Percentiles rank a stretch among this genome's conserved stretches.
These are phyloP conservation scores for Pteropus rufus DNA, from an alignment of 2,797 vertebrate genomes.

Conservation along the genomic window DNA sequence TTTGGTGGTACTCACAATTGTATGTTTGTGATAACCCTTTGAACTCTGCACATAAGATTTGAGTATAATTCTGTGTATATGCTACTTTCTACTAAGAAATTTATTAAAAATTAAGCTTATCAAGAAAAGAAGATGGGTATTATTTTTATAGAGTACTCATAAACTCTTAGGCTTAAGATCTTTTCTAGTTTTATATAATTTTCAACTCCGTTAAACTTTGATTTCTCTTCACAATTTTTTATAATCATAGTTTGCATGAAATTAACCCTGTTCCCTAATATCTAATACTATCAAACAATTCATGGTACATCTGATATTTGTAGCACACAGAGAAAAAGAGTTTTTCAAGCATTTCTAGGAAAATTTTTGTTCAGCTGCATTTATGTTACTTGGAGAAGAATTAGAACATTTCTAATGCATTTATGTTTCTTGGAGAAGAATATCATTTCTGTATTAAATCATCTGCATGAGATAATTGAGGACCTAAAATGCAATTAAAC, in stretches of 20 bases:
- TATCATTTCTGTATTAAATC: slow-evolving; percentile 26
- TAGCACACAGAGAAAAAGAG: neutral
- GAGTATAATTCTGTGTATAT: neutral
- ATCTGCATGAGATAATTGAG: slow-evolving; percentile 24
- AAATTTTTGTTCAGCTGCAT: neutral
- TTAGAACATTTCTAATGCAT: neutral
- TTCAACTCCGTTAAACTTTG: neutral
- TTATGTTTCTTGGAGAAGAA: slow-evolving; percentile 24
- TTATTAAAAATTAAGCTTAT: neutral
- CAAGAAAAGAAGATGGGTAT: neutral
- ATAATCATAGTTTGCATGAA: neutral
- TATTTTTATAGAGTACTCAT: neutral
- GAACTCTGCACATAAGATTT: neutral
- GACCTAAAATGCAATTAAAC: neutral
- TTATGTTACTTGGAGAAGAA: slow-evolving; percentile 21
- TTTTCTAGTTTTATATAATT: neutral
- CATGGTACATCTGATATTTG: neutral
- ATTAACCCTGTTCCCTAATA: neutral
- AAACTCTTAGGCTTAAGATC: neutral
- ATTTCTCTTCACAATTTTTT: neutral
- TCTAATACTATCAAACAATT: neutral
- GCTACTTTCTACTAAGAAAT: neutral
- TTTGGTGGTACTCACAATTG: neutral
- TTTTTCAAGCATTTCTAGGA: neutral
- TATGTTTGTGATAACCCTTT: neutral